Conservation (phyloP, 2,797 vertebrate genomes). For the Graptemys geographica region DNA sequence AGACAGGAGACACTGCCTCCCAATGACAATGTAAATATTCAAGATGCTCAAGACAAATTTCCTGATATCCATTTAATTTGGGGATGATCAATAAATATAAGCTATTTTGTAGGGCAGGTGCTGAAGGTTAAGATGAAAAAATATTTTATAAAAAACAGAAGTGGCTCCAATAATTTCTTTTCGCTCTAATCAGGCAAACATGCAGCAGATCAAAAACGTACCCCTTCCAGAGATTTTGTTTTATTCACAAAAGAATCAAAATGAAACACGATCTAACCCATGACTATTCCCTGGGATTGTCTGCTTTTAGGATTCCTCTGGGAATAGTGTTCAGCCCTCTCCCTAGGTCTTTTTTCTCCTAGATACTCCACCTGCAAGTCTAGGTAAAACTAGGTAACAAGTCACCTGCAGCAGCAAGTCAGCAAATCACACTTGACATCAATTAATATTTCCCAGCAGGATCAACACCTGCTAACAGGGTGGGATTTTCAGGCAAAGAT, state of each 20-base stretch:
- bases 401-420: not conserved
- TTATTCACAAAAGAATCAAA: not conserved
- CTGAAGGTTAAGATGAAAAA: not conserved
- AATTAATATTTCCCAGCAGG: not conserved
- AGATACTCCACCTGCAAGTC: not conserved
- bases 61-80: not conserved
- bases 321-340: not conserved
- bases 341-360: not conserved
- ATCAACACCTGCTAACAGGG: not conserved
- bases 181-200: not conserved
- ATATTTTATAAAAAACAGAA: not conserved
- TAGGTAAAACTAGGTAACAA: not conserved
- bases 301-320: not conserved
- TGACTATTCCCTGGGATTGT: not conserved
- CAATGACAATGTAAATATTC: not conserved
- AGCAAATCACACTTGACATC: slow-evolving; percentile 13
- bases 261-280: not conserved
- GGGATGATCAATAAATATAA: not conserved
- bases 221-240: not conserved
- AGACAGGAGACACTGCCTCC: not conserved
- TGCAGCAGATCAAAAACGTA: not conserved
- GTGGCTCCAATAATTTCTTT: not conserved
- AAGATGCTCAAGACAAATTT: not conserved
- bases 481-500: not conserved
- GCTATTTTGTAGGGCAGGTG: not conserved